phyloP scores from a whole-genome alignment of 2,113 vertebrate genomes.

The Lamprotornis superbus region DNA sequence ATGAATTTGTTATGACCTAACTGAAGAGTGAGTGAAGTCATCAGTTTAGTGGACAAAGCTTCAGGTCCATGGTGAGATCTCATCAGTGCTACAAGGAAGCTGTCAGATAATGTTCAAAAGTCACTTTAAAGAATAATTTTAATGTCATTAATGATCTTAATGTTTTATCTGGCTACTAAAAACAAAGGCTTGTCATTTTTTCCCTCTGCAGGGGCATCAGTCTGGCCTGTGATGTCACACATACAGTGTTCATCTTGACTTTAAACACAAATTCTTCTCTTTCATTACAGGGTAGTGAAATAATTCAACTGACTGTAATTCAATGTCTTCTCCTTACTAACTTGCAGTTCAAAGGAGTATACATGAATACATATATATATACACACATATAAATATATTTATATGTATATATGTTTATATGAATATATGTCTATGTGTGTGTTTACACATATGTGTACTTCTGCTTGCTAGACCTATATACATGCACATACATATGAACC shows the following conservation, averaged over 20 bases:
- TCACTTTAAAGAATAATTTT: background rate
- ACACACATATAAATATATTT: too few species aligned
- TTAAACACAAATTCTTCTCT: background rate
- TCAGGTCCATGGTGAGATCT: background rate
- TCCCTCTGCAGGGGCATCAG: background rate
- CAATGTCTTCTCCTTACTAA: background rate
- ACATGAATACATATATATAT: background rate
- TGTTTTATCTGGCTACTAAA: background rate
- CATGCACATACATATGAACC: background rate
- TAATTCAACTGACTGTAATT: background rate
- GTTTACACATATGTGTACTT: background rate
- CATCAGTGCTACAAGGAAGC: background rate
- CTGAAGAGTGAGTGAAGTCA: background rate
- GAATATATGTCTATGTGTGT: accelerated
- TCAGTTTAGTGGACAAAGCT: background rate
- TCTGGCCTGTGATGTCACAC: background rate
- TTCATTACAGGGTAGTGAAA: background rate
- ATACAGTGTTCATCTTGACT: background rate
- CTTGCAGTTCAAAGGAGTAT: background rate
- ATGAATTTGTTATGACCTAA: background rate
- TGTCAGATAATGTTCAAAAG: background rate
- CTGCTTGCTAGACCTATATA: background rate
- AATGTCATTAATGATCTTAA: background rate
- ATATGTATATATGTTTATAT: background rate
- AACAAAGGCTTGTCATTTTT: background rate